A percentile compares a stretch with the other conserved stretches of the same genome.
Evolutionary conservation across 2,113 vertebrate species (phyloP).

Genomic region (Canis aureus): DNA sequence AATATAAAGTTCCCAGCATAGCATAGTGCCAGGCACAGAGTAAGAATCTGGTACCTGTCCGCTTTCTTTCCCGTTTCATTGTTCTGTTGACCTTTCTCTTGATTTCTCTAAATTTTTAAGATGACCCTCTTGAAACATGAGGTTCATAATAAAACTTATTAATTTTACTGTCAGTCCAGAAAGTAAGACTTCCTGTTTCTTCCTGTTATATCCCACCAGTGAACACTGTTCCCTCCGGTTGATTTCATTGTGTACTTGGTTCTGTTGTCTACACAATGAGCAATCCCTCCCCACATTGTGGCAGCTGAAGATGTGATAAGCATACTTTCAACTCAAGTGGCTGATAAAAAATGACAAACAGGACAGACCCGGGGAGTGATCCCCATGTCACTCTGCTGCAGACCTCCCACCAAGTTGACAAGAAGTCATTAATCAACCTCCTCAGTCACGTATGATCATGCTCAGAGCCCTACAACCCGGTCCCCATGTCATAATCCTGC

Average conservation of each 20-base stretch:
- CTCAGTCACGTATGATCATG: background rate
- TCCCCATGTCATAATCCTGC: background rate
- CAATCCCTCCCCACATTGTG: background rate
- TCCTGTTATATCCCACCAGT: background rate
- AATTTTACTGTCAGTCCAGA: background rate
- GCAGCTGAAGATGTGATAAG: constrained; percentile 64
- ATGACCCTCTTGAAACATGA: background rate
- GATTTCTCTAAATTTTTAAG: background rate
- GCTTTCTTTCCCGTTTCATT: background rate
- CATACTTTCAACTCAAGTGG: constrained; percentile 51
- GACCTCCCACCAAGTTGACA: constrained; percentile 73
- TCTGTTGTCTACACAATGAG: background rate
- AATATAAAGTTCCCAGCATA: background rate
- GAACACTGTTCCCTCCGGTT: background rate
- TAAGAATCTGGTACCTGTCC: background rate
- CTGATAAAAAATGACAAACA: constrained; percentile 61
- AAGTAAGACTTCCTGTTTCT: background rate
- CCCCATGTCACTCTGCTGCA: background rate
- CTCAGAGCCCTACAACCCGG: background rate
- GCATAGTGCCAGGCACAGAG: background rate
- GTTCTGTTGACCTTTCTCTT: background rate
- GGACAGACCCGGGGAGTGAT: background rate
- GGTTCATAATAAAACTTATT: background rate
- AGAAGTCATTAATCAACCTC: constrained; percentile 58
- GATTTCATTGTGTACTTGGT: background rate